phyloP scores from a whole-genome alignment of 2,113 vertebrate genomes.

The Ascaphus truei region DNA sequence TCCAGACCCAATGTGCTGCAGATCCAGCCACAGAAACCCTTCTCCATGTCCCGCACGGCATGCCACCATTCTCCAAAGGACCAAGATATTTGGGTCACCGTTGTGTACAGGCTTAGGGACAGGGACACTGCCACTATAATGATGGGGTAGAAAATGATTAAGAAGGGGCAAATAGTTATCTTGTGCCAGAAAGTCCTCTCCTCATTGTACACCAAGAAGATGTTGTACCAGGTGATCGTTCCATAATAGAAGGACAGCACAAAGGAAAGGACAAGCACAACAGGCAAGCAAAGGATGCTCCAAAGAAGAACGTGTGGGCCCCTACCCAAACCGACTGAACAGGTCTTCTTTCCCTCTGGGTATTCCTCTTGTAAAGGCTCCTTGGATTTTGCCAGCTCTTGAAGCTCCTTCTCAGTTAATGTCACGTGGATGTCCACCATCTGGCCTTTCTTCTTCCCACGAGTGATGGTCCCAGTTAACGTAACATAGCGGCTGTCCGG shows the following conservation, averaged over 20 bases:
- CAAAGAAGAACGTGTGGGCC: slow-evolving; percentile 90
- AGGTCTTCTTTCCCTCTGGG: slow-evolving; percentile 62
- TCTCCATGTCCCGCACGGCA: slow-evolving; percentile 89
- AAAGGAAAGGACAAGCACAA: slow-evolving; percentile 89
- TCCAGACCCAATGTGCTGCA: slow-evolving; percentile 93
- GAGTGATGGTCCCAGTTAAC: slow-evolving; percentile 94
- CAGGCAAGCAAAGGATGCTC: slow-evolving; percentile 87
- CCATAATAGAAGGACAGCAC: slow-evolving; percentile 97
- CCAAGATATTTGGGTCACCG: slow-evolving; percentile 91
- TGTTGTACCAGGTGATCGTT: slow-evolving; percentile 97
- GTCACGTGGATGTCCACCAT: slow-evolving; percentile 97
- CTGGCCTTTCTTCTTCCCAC: slow-evolving; percentile 97
- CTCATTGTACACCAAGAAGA: slow-evolving; percentile 97
- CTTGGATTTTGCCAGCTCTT: slow-evolving; percentile 83
- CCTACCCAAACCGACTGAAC: slow-evolving; percentile 70
- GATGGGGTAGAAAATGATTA: slow-evolving; percentile 93
- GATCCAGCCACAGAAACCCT: slow-evolving; percentile 96
- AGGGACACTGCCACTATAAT: slow-evolving; percentile 89
- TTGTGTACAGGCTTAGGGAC: slow-evolving; percentile 83
- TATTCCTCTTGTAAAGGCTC: slow-evolving; percentile 71
- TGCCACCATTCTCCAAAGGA: slow-evolving; percentile 91
- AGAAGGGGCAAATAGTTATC: slow-evolving; percentile 88
- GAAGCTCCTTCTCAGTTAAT: slow-evolving; percentile 85
- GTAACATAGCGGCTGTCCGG: slow-evolving; percentile 93
- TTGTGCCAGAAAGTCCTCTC: slow-evolving; percentile 99